Base-by-base conservation (phyloP, 2,888 invertebrate species). In the Mactromeris polynyma region DNA sequence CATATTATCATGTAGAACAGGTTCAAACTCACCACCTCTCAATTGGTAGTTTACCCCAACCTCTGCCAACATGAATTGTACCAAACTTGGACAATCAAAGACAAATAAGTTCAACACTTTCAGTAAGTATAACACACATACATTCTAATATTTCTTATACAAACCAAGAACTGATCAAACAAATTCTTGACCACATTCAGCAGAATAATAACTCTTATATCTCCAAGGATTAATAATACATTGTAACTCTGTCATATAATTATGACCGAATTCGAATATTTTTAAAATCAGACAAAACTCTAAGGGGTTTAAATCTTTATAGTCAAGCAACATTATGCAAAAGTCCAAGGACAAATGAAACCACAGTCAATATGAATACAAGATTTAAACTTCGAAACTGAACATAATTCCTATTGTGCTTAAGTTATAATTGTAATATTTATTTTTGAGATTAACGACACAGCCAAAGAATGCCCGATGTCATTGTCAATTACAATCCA, bases 391-490 rank as follows among this genome's bases (percentile, higher is more conserved):
- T 64, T 64, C 0, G 26, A 26, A 64, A 64, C n/a, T 64, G n/a
- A 64, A n/a, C 26, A 26, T 4, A 54, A 26, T n/a, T 64, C 26
- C 26, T 26, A 64, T 26, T 64, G n/a, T 26, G 26, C 58, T n/a
- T n/a, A n/a, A n/a, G n/a, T n/a, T n/a, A n/a, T n/a, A 64, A 26
- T n/a, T 64, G n/a, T 64, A 64, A 64, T 64, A 64, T 64, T 64
- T 26, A n/a, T 26, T 26, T 26, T 26, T 9, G 58, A 64, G 58
- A 26, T 64, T 64, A 26, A 64, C 58, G 26, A 26, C n/a, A 6
- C 26, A 64, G 26, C n/a, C 58, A 26, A 58, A 58, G 58, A 9
- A 26, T 7, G 26, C 58, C 26, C 3, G 26, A 26, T 6, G n/a
- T 64, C 58, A n/a, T n/a, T 7, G 46, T 46, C 17, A 2, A 26